Base-by-base conservation (phyloP, 1,140 invertebrate species). In the Zaprionus davidi region DNA sequence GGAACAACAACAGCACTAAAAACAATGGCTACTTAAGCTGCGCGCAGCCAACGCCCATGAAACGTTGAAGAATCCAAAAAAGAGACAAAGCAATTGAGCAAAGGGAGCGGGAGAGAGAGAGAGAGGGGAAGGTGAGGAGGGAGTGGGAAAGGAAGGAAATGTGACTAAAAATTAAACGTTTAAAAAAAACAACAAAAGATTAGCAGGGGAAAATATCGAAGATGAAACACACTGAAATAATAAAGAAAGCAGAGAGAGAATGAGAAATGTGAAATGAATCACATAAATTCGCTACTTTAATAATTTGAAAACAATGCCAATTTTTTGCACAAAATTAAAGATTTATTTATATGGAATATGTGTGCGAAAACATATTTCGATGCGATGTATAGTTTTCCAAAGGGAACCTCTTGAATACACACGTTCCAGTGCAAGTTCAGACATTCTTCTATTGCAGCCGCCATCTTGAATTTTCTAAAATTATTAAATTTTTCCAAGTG, bases 1-100 rank as follows among this genome's bases (percentile, higher is more conserved):
- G 68, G 56, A 76, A 74, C 71, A 83, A 64, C 65, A 77, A 85
- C 68, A 83, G 72, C 67, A 78, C 72, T 76, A 78, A 83, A 76
- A 79, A 85, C 84, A 88, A 88, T 85, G 85, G 72, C 84, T 88
- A 88, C 85, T 88, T 90, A 90, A 79, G 72, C 71, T 70, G 34
- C 63, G 9, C 24, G 26, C 24, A 36, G 41, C 46, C 64, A 67
- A 62, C 60, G 68, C 34, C 68, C 68, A 51, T 62, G 60, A 65
- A 66, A 58, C 22, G 41, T 38, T 49, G 15, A 6, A 41, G 38
- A 15, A 41, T 6, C 44, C n/a, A 51, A 56, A 49, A 49, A 36
- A 36, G 4, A 26, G 26, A 56, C 26, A 56, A 51, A 24, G 17
- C 26, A 49, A 57, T 12, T 20, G 36, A 38, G 13, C 20, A 17